Evolutionary conservation across 2,113 vertebrate species (phyloP).

Genomic region (Rhodinocichla rosea): DNA sequence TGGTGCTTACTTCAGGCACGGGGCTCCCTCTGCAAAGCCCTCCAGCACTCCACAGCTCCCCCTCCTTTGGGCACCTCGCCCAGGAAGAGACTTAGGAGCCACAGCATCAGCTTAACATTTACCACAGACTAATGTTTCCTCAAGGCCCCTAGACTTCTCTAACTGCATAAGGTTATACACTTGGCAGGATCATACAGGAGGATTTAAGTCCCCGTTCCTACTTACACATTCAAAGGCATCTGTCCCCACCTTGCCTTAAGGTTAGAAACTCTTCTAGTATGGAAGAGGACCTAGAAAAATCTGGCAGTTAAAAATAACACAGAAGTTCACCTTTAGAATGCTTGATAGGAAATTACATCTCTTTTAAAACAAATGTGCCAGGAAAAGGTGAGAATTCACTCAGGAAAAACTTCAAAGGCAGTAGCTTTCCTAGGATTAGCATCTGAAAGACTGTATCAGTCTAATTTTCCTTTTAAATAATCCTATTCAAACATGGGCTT

Average conservation of each 20-base stretch:
- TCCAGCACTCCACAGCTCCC: background rate
- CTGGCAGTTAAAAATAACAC: background rate
- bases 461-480: constrained; percentile 4
- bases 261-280: background rate
- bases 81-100: background rate
- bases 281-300: background rate
- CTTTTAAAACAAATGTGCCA: background rate
- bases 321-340: background rate
- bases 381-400: background rate
- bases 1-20: rapidly evolving
- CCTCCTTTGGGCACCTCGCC: rapidly evolving
- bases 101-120: background rate
- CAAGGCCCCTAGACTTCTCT: background rate
- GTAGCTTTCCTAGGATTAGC: background rate
- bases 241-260: background rate
- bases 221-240: background rate
- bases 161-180: background rate
- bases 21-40: background rate
- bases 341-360: background rate
- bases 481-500: background rate
- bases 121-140: background rate
- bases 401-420: background rate
- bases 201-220: background rate
- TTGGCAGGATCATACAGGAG: background rate
- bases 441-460: background rate